Percentiles rank a stretch among this genome's conserved stretches.
phyloP scores from a whole-genome alignment of 2,888 invertebrate species.

The Cistogaster globosa region DNA sequence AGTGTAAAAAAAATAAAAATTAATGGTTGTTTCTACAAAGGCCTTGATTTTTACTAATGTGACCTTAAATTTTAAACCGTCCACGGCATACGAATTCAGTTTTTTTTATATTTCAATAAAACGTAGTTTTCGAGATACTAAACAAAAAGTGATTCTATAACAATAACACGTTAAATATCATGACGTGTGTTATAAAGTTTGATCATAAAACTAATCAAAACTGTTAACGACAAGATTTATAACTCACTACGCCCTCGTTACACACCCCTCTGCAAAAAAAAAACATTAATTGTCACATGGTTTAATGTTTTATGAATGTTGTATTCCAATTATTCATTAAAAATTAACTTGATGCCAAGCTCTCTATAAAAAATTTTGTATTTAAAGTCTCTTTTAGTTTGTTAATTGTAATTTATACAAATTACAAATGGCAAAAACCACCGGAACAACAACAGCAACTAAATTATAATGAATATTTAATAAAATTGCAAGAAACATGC shows the following conservation, averaged over 20 bases:
- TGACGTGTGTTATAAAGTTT: slow-evolving; percentile 24
- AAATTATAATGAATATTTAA: slow-evolving; percentile 60
- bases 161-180: background rate
- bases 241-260: background rate
- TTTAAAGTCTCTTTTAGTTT: slow-evolving; percentile 26
- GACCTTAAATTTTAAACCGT: too few relatives aligned
- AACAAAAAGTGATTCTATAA: background rate
- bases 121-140: too few relatives aligned
- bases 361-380: slow-evolving; percentile 44
- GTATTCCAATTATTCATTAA: slow-evolving; percentile 20
- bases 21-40: too few relatives aligned
- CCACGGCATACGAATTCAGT: too few relatives aligned
- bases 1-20: too few relatives aligned
- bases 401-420: slow-evolving; percentile 64
- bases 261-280: background rate
- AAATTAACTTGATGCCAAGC: slow-evolving; percentile 50
- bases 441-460: slow-evolving; percentile 34
- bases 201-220: slow-evolving; percentile 39
- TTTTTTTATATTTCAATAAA: too few relatives aligned
- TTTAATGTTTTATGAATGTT: too few relatives aligned
- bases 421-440: slow-evolving; percentile 52
- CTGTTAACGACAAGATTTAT: background rate
- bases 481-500: slow-evolving; percentile 34
- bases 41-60: too few relatives aligned
- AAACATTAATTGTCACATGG: slow-evolving; percentile 9